Percentiles rank a stretch among this genome's conserved stretches.
Evolutionary conservation across 2,888 invertebrate species (phyloP).

Genomic region (Limnephilus rhombicus): DNA sequence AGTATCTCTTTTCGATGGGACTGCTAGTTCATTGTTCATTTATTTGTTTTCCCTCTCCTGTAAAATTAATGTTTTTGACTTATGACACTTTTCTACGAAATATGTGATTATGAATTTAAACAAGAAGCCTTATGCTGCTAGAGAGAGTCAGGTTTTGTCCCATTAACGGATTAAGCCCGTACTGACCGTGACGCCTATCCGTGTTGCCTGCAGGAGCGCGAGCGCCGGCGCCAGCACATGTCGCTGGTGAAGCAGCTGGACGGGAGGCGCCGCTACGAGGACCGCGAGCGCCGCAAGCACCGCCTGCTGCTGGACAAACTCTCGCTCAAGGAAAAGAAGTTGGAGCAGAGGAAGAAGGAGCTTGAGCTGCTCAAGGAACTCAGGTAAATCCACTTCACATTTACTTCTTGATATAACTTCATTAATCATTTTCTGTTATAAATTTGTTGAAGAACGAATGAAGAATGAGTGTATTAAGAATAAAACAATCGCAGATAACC

Average conservation of each 20-base stretch:
- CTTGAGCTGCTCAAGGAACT: conserved; percentile 83
- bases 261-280: conserved; percentile 91
- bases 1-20: no score
- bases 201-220: conserved; percentile 83
- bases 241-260: conserved; percentile 92
- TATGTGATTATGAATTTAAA: not conserved
- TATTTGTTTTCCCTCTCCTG: no score
- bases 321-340: conserved; percentile 89
- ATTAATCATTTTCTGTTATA: not conserved
- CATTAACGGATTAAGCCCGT: not conserved
- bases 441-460: not conserved
- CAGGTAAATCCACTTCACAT: conserved; percentile 70
- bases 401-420: not conserved
- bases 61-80: no score
- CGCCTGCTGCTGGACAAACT: conserved; percentile 90
- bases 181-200: not conserved
- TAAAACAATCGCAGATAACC: not conserved
- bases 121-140: not conserved
- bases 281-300: conserved; percentile 86
- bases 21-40: no score
- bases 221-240: conserved; percentile 93
- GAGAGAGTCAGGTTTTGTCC: no score
- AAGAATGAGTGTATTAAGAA: not conserved
- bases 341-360: conserved; percentile 85
- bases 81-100: no score